These are phyloP conservation scores for Machimus atricapillus DNA, from an alignment of 2,888 invertebrate genomes.

Conservation along the genomic window DNA sequence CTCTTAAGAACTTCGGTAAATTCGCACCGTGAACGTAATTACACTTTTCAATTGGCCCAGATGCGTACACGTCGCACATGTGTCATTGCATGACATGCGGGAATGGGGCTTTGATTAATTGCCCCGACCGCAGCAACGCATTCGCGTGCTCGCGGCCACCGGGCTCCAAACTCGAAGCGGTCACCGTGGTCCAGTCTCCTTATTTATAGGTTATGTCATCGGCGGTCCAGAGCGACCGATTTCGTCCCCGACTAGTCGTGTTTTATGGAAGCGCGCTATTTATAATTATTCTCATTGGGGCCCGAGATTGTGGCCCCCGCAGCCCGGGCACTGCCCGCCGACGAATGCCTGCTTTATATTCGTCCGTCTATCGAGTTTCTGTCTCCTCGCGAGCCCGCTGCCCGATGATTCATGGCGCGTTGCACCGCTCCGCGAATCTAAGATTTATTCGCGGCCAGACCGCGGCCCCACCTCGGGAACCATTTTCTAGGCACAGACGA, in stretches of 20 bases:
- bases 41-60: background rate
- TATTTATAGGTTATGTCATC: slow-evolving; percentile 1
- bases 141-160: background rate
- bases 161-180: background rate
- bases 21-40: background rate
- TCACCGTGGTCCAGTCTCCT: background rate
- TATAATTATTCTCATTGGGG: slow-evolving; percentile 18
- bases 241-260: background rate
- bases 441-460: background rate
- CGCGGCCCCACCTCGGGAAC: background rate
- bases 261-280: slow-evolving; percentile 1
- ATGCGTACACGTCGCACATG: background rate
- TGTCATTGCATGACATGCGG: background rate
- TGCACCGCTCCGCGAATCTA: background rate
- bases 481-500: background rate
- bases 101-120: background rate
- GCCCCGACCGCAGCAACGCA: background rate
- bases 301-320: background rate
- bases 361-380: background rate
- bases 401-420: background rate
- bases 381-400: background rate
- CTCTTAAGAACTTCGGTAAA: background rate
- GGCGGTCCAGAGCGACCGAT: background rate
- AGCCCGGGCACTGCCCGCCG: background rate
- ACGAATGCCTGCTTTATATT: background rate